Evolutionary conservation across 2,888 invertebrate species (phyloP).

Genomic region (Dexiosoma caninum): DNA sequence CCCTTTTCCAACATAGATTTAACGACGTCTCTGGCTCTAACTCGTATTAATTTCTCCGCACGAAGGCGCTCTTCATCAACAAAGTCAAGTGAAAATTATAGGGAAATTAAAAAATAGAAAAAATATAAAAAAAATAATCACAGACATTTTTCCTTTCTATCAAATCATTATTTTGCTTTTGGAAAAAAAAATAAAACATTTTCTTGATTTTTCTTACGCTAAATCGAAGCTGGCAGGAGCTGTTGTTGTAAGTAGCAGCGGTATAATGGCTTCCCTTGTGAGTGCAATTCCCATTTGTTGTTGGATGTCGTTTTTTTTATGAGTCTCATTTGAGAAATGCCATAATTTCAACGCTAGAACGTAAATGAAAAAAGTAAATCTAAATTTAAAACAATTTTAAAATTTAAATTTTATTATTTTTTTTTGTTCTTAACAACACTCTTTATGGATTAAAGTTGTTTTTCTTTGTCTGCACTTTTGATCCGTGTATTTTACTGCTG

Average conservation of each 20-base stretch:
- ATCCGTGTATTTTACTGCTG: constrained; percentile 4
- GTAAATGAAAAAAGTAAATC: constrained; percentile 1
- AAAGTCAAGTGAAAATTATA: constrained; percentile 1
- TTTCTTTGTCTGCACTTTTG: constrained; percentile 17
- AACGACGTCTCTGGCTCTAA: background rate
- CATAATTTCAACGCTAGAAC: constrained; percentile 56
- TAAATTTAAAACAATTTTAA: constrained; percentile 30
- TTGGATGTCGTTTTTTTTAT: constrained; percentile 9
- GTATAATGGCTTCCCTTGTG: background rate
- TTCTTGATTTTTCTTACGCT: constrained; percentile 24
- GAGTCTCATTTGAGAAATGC: constrained; percentile 56
- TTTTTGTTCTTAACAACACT: background rate
- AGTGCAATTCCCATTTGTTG: constrained; percentile 2
- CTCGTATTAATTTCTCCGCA: background rate
- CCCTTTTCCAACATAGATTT: background rate
- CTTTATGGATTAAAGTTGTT: constrained; percentile 1
- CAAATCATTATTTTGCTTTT: constrained; percentile 44
- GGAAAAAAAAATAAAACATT: constrained; percentile 4
- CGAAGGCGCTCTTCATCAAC: background rate
- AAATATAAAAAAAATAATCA: background rate
- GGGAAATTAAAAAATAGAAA: background rate
- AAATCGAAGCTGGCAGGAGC: constrained; percentile 3
- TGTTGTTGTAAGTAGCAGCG: background rate
- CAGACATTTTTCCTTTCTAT: constrained; percentile 46
- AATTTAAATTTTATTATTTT: background rate